Base-by-base conservation (phyloP, 2,888 invertebrate species). In the Petrolisthes manimaculis region DNA sequence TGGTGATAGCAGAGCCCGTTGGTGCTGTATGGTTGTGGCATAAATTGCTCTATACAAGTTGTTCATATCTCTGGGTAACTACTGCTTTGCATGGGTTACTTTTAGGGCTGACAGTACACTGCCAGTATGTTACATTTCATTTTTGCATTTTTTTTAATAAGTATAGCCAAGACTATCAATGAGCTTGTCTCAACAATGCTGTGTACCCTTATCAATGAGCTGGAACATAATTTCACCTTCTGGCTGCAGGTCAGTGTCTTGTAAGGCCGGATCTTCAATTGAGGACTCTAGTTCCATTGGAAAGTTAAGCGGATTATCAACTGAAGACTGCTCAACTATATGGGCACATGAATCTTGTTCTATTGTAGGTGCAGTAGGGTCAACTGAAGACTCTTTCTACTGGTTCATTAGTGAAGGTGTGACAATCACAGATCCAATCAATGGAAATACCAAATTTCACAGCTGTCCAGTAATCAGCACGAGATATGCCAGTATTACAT, bases 1-100 rank as follows among this genome's bases (percentile, higher is more conserved):
- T 77, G 84, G 84, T 18, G n/a, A 21, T 84, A 84, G 12, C 84
- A 77, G 84, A 84, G 84, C 84, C 84, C 6, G 84, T 77, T 84
- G 84, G 78, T 84, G 84, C 14, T 84, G 24, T 37, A 84, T 84
- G 84, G 78, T 56, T 84, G 77, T 84, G 78, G 12, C 56, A 77
- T 24, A 77, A 56, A 61, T 77, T 55, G 69, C 18, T 84, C 56
- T 75, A 75, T 84, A 77, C 77, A 84, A 56, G 61, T 84, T 75
- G 77, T 84, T 78, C 67, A 56, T 56, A 69, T 83, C 71, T 69
- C 69, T 83, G 83, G 3, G 69, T 83, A n/a, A 71, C 51, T 69
- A 24, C 37, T 74, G 75, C 55, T 55, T 74, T 84, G 75, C 75
- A 75, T 21, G 75, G 84, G 84, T 55, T 84, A 24, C 82, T 82